These are phyloP conservation scores for Apamea epomidion DNA, from an alignment of 2,888 invertebrate genomes.

Conservation along the genomic window DNA sequence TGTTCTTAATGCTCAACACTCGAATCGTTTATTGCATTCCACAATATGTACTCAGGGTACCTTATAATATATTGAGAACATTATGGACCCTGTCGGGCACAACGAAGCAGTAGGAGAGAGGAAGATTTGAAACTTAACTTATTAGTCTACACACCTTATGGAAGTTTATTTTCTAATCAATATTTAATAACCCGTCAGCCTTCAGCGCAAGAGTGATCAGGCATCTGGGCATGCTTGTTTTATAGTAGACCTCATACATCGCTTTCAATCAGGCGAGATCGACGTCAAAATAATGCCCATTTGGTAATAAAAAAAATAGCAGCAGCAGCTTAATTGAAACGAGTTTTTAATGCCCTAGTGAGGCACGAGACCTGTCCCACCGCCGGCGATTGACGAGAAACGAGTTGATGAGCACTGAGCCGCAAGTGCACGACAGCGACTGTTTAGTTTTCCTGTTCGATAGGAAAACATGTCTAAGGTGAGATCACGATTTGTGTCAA, in stretches of 20 bases:
- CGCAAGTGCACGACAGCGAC: neutral
- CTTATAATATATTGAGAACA: neutral
- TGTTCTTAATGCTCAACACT: neutral
- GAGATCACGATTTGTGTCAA: too few species aligned
- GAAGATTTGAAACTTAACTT: neutral
- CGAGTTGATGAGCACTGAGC: neutral
- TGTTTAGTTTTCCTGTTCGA: too few species aligned
- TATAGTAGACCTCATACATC: neutral
- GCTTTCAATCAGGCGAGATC: neutral
- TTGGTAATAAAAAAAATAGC: neutral
- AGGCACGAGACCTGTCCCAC: neutral
- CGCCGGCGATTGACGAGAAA: neutral
- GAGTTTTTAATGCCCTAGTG: neutral
- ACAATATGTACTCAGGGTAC: neutral
- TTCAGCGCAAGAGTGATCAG: neutral
- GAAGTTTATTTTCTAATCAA: neutral
- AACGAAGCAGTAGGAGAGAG: neutral
- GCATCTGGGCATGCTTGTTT: neutral
- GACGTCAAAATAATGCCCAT: neutral
- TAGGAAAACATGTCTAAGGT: too few species aligned
- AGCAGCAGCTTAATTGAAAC: neutral
- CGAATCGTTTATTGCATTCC: neutral
- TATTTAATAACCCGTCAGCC: neutral
- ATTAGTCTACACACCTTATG: neutral
- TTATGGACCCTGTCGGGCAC: neutral